Evolutionary conservation across 2,797 vertebrate species (phyloP).

Genomic region (Sus cebifrons): DNA sequence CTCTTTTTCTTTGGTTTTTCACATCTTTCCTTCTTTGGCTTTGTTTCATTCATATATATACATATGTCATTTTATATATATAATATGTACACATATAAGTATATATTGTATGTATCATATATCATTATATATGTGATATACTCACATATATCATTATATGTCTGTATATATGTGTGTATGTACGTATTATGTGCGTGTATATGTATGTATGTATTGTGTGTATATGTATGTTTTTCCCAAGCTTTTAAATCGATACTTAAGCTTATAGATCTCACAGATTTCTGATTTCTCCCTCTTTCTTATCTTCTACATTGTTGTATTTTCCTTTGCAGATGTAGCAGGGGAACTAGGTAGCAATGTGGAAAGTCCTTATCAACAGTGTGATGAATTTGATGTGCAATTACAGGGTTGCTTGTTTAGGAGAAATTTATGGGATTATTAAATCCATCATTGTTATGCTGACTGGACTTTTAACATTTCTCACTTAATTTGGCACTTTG

Average conservation of each 20-base stretch:
- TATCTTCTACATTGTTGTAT: not conserved
- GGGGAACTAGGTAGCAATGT: not conserved
- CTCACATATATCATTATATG: not conserved
- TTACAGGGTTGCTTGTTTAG: not conserved
- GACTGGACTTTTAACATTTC: slow-evolving; percentile 23
- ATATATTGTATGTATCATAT: not conserved
- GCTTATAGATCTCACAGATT: not conserved
- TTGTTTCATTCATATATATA: not conserved
- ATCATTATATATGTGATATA: no score
- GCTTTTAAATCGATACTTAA: not conserved
- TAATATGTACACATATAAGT: not conserved
- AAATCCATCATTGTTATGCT: not conserved
- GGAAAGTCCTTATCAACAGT: not conserved
- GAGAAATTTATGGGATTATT: not conserved
- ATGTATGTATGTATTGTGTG: not conserved
- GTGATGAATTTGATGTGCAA: not conserved
- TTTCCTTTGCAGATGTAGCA: not conserved
- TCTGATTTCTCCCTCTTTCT: not conserved
- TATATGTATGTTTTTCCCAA: not conserved
- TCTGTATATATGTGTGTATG: not conserved
- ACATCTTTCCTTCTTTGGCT: not conserved
- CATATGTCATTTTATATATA: not conserved
- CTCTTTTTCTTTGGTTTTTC: not conserved
- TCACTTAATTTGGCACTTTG: not conserved
- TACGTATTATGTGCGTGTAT: not conserved